Percentiles rank a stretch among this genome's conserved stretches.
These are phyloP conservation scores for Eucera pruinosa DNA, from an alignment of 2,888 invertebrate species.

Conservation along the genomic window DNA sequence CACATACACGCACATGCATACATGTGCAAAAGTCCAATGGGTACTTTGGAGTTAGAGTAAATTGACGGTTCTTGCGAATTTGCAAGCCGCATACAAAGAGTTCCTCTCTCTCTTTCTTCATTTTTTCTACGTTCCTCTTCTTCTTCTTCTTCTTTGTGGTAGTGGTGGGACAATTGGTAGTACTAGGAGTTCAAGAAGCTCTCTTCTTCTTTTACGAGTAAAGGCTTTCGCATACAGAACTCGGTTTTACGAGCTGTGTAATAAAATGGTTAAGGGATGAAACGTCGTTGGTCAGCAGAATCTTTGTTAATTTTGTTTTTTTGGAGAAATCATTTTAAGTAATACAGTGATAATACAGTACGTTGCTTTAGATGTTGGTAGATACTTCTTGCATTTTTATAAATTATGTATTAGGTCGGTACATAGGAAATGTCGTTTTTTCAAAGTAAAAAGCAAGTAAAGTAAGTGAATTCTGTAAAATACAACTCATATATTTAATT, in stretches of 20 bases:
- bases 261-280: conserved; percentile 31
- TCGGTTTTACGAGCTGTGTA: conserved; percentile 21
- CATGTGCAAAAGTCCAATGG: conserved; percentile 36
- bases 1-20: conserved; percentile 1
- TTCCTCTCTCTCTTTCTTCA: conserved; percentile 13
- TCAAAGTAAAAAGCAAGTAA: too few relatives aligned
- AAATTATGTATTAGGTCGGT: too few relatives aligned
- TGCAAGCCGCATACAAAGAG: conserved; percentile 67
- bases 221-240: conserved; percentile 1
- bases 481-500: too few relatives aligned
- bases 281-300: conserved; percentile 36
- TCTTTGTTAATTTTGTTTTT: background rate
- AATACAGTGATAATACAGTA: too few relatives aligned
- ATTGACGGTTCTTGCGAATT: conserved; percentile 63
- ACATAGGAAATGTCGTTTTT: too few relatives aligned
- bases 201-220: conserved; percentile 36
- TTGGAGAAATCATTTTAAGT: background rate
- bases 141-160: conserved; percentile 8
- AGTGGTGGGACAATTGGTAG: conserved; percentile 38
- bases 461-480: too few relatives aligned
- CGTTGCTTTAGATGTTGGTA: too few relatives aligned
- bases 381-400: too few relatives aligned
- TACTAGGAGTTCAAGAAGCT: conserved; percentile 44
- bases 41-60: conserved; percentile 63
- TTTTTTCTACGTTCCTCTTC: too few relatives aligned